These are phyloP conservation scores for Callospermophilus lateralis DNA, from an alignment of 2,113 vertebrate species.

Conservation along the genomic window DNA sequence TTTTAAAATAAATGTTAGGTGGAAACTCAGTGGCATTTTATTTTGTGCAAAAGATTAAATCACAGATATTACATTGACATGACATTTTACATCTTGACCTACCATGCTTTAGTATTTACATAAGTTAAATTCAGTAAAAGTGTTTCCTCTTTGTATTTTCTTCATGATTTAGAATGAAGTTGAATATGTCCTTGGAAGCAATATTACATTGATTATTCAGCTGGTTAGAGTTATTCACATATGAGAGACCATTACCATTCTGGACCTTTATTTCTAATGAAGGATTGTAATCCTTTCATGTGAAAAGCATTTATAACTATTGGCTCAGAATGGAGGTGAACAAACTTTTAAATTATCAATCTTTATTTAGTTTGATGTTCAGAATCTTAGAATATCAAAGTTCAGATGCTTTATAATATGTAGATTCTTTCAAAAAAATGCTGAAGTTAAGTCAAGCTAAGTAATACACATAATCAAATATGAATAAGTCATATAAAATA, in stretches of 20 bases:
- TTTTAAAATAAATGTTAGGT: conserved; percentile 26
- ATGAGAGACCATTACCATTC: not conserved
- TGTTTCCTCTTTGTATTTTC: not conserved
- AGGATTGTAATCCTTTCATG: not conserved
- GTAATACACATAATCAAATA: not conserved
- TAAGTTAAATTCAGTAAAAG: conserved; percentile 6
- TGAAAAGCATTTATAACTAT: not conserved
- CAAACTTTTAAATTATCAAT: not conserved
- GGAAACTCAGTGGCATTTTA: not conserved
- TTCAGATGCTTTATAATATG: not conserved
- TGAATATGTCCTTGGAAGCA: not conserved
- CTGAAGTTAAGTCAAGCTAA: not conserved
- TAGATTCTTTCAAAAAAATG: not conserved
- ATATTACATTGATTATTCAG: not conserved
- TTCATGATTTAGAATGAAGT: not conserved
- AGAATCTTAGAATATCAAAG: conserved; percentile 14
- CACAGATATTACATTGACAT: not conserved
- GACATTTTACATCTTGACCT: conserved; percentile 35
- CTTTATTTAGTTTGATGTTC: not conserved
- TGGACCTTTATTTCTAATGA: not conserved
- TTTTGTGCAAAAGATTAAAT: conserved; percentile 45
- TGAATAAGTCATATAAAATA: not conserved
- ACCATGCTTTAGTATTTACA: not conserved
- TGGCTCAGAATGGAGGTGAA: not conserved
- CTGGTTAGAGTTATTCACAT: not conserved